These are phyloP conservation scores for Nycteola revayana DNA, from an alignment of 2,888 invertebrate genomes.

Conservation along the genomic window DNA sequence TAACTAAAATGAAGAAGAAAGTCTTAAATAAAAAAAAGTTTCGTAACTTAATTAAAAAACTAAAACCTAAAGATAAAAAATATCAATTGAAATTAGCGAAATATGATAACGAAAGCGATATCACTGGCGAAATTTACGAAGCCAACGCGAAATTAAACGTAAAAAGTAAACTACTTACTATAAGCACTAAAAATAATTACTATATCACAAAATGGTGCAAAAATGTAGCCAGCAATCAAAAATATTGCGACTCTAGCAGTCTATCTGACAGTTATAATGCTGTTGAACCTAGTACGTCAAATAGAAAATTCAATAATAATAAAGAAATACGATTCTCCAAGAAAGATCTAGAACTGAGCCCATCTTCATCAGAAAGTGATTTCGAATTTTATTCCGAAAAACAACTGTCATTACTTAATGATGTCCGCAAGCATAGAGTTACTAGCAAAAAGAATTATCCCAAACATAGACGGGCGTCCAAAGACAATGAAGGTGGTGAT, in stretches of 20 bases:
- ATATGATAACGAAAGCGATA: constrained; percentile 46
- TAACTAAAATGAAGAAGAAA: constrained; percentile 47
- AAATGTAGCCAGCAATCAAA: constrained; percentile 12
- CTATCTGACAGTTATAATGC: constrained; percentile 45
- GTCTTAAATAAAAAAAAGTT: constrained; percentile 33
- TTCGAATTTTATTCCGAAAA: constrained; percentile 45
- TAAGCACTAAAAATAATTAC: constrained; percentile 29
- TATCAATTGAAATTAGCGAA: constrained; percentile 37
- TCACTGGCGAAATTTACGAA: constrained; percentile 38
- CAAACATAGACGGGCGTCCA: constrained; percentile 16
- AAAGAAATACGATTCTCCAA: constrained; percentile 43
- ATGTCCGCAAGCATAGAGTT: constrained; percentile 57
- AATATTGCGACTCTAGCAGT: constrained; percentile 31
- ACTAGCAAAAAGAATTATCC: constrained; percentile 59
- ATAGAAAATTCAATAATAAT: constrained; percentile 37
- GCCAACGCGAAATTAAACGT: constrained; percentile 45
- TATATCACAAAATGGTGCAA: constrained; percentile 53
- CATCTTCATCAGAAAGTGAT: constrained; percentile 63
- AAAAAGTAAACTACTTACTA: constrained; percentile 47
- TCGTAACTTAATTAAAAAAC: constrained; percentile 25
- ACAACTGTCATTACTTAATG: constrained; percentile 49
- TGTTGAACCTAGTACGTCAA: constrained; percentile 31
- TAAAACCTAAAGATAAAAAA: constrained; percentile 29
- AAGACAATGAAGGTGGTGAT: not conserved
- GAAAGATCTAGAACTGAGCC: constrained; percentile 57